These are phyloP conservation scores for Microcebus jonahi DNA, from an alignment of 2,113 vertebrate species.

Conservation along the genomic window DNA sequence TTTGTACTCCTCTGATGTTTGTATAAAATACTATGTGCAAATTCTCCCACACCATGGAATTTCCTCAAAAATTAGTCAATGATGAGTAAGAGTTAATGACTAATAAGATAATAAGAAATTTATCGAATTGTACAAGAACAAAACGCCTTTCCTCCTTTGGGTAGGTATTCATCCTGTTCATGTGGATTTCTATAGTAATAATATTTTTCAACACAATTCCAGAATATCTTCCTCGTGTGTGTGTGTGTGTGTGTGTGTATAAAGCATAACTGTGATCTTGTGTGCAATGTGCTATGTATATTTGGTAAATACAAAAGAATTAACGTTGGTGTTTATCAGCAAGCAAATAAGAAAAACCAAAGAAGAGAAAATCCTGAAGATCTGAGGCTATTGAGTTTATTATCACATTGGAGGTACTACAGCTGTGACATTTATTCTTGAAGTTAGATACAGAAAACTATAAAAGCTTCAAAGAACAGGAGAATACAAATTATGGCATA, in stretches of 20 bases:
- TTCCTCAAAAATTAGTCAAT: not conserved
- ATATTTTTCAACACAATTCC: not conserved
- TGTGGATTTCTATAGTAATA: not conserved
- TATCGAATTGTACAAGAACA: not conserved
- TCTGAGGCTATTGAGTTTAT: not conserved
- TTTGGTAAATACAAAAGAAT: not conserved
- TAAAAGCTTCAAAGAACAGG: constrained; percentile 46
- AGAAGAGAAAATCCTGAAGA: not conserved
- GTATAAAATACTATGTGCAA: not conserved
- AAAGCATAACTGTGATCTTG: not conserved
- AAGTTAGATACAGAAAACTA: constrained; percentile 17
- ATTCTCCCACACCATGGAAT: not conserved
- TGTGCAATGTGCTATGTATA: not conserved
- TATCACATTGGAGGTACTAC: not conserved
- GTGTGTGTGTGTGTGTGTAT: accelerated
- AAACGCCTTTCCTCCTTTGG: not conserved
- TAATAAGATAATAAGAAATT: constrained; percentile 14
- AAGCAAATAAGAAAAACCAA: constrained; percentile 17
- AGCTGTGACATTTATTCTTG: constrained; percentile 36
- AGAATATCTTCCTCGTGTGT: not conserved
- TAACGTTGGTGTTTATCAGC: not conserved
- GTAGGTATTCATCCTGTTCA: not conserved
- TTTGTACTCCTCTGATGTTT: not conserved
- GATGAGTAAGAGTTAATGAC: not conserved
- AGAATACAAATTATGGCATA: constrained; percentile 52